phyloP scores from a whole-genome alignment of 2,888 invertebrate species.

The Itoplectis maculator region DNA sequence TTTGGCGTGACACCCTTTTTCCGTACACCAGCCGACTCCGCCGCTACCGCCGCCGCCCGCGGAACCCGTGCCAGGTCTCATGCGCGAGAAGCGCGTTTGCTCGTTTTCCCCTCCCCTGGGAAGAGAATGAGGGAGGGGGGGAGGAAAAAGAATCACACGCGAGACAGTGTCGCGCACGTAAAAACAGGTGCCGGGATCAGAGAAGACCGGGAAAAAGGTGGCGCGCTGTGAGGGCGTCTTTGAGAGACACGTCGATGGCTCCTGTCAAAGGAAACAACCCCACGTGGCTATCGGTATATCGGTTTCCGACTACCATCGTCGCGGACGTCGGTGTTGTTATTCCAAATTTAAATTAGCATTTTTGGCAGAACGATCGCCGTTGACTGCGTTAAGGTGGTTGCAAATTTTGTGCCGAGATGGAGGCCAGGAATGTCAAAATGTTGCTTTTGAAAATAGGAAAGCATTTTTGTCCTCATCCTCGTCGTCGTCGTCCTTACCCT shows the following conservation, averaged over 20 bases:
- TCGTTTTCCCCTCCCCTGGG: no score
- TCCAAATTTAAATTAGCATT: background rate
- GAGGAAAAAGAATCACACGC: background rate
- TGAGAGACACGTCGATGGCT: background rate
- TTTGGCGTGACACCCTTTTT: slow-evolving; percentile 30
- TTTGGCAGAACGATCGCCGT: background rate
- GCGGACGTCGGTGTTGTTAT: background rate
- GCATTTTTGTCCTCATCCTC: no score
- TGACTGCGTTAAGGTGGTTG: no score
- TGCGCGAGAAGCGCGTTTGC: slow-evolving; percentile 4
- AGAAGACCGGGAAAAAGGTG: background rate
- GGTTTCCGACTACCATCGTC: background rate
- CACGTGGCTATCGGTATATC: background rate
- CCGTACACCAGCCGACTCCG: no score
- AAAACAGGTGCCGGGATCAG: background rate
- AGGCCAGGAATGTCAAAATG: background rate
- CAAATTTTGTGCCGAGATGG: no score
- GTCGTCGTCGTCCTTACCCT: no score
- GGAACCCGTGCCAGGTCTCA: background rate
- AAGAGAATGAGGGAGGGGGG: no score
- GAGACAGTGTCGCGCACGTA: background rate
- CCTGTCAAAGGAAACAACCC: background rate
- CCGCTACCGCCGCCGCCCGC: no score
- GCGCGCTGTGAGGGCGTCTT: background rate
- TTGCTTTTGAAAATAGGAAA: no score